Conservation (phyloP, 1,140 invertebrate genomes). For the Drosophila kurseongensis region DNA sequence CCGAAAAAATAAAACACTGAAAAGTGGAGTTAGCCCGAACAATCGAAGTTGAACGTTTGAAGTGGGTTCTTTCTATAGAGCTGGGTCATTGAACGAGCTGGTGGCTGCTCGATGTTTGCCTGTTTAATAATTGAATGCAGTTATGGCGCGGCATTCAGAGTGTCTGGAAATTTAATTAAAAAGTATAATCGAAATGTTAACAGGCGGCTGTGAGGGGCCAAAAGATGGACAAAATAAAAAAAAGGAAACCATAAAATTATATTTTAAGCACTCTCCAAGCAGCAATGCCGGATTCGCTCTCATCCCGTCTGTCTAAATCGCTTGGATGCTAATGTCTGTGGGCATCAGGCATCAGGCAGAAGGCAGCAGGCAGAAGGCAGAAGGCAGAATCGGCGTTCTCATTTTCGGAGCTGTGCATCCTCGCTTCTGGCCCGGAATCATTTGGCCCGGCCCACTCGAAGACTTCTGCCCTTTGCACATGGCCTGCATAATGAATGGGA, state of each 20-base stretch:
- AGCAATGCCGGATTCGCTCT: conserved; percentile 2
- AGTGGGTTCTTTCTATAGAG: conserved; percentile 22
- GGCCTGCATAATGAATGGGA: conserved; percentile 77
- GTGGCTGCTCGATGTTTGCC: conserved; percentile 15
- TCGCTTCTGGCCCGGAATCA: conserved; percentile 29
- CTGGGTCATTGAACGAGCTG: conserved; percentile 42
- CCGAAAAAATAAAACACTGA: conserved; percentile 22
- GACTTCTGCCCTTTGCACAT: conserved; percentile 71
- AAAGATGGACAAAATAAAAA: conserved; percentile 1
- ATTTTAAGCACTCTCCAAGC: conserved; percentile 54
- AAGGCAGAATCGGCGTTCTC: conserved; percentile 2
- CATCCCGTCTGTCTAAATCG: conserved; percentile 45
- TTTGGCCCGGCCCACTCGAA: conserved; percentile 55
- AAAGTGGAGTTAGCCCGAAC: conserved; percentile 19
- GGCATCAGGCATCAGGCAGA: conserved; percentile 6
- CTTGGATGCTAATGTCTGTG: conserved; percentile 68
- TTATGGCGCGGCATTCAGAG: conserved; percentile 63
- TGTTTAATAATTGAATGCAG: conserved; percentile 79
- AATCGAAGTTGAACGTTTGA: conserved; percentile 39
- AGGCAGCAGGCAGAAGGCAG: no score
- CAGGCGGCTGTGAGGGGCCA: conserved; percentile 21
- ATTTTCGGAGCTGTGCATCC: conserved; percentile 28
- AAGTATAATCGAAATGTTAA: conserved; percentile 78
- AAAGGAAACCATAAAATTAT: conserved; percentile 52
- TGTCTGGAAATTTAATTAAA: conserved; percentile 74